Evolutionary conservation across 2,888 invertebrate species (phyloP).

Genomic region (Dynastes grantii): DNA sequence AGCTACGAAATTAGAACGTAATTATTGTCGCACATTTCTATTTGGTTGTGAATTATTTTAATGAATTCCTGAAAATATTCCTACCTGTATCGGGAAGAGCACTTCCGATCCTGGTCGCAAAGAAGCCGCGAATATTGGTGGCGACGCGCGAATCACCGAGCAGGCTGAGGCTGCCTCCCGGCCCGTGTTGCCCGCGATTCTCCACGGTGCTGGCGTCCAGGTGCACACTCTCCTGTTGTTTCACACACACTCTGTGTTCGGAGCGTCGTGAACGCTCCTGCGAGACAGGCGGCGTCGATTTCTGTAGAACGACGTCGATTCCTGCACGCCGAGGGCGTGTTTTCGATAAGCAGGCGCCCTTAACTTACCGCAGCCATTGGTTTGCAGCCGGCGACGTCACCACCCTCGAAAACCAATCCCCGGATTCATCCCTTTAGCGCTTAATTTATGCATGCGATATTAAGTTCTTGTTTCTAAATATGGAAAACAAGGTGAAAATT

Average conservation of each 20-base stretch:
- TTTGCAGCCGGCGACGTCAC: conserved; percentile 58
- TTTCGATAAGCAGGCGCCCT: conserved; percentile 60
- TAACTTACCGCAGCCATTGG: conserved; percentile 55
- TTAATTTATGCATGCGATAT: conserved; percentile 56
- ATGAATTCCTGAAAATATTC: conserved; percentile 58
- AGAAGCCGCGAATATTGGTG: conserved; percentile 82
- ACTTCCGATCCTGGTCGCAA: conserved; percentile 79
- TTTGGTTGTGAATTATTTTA: neutral
- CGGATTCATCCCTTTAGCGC: conserved; percentile 40
- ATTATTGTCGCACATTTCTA: too few relatives aligned
- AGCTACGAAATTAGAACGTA: too few relatives aligned
- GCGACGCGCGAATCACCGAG: conserved; percentile 80
- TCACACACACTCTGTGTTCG: conserved; percentile 58
- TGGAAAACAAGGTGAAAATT: conserved; percentile 47
- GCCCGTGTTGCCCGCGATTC: conserved; percentile 66
- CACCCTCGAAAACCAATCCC: conserved; percentile 57
- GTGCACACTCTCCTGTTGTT: conserved; percentile 62
- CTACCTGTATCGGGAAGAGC: conserved; percentile 83
- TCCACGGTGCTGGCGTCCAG: conserved; percentile 70
- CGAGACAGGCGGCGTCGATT: conserved; percentile 62
- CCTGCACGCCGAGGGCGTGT: conserved; percentile 70
- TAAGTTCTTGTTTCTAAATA: conserved; percentile 54
- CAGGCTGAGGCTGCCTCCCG: conserved; percentile 74
- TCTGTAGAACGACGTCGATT: conserved; percentile 67
- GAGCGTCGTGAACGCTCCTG: conserved; percentile 63